A percentile compares a stretch with the other conserved stretches of the same genome.
phyloP scores from a whole-genome alignment of 1,140 invertebrate genomes.

The Leptinotarsa lineolata region DNA sequence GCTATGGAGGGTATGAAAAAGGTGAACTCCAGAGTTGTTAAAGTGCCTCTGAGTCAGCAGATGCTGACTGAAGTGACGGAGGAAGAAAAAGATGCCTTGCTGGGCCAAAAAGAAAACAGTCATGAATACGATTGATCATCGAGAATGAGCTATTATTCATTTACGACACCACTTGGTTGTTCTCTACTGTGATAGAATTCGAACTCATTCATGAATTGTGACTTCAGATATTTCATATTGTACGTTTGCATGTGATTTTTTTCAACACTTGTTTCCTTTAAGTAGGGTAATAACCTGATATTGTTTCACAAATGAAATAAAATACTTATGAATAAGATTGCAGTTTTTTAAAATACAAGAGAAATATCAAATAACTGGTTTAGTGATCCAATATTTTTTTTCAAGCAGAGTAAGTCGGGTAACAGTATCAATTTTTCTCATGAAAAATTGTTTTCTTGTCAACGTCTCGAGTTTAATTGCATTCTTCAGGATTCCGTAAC shows the following conservation, averaged over 20 bases:
- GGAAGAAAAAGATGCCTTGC: conserved; percentile 68
- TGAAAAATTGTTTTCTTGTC: no score
- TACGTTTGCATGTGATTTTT: neutral
- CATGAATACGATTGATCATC: conserved; percentile 70
- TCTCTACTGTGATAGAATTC: neutral
- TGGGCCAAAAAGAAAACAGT: conserved; percentile 71
- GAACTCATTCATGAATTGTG: conserved; percentile 1
- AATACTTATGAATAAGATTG: no score
- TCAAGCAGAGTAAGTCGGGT: no score
- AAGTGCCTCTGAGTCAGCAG: conserved; percentile 40
- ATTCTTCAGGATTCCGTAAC: no score
- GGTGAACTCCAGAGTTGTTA: conserved; percentile 53
- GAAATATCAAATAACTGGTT: no score
- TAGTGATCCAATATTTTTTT: no score
- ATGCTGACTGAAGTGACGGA: conserved; percentile 59
- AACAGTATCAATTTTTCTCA: no score
- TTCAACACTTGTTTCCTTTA: no score
- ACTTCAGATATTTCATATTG: neutral
- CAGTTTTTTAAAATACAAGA: no score
- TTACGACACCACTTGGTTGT: neutral
- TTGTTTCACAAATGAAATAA: no score
- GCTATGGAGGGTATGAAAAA: conserved; percentile 65
- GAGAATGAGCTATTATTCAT: neutral
- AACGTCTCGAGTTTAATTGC: no score
- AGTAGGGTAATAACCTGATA: no score